Evolutionary conservation across 2,888 invertebrate genomes (phyloP), one percentile per base, ranked within the genome.

Genomic region (Luperina testacea): DNA sequence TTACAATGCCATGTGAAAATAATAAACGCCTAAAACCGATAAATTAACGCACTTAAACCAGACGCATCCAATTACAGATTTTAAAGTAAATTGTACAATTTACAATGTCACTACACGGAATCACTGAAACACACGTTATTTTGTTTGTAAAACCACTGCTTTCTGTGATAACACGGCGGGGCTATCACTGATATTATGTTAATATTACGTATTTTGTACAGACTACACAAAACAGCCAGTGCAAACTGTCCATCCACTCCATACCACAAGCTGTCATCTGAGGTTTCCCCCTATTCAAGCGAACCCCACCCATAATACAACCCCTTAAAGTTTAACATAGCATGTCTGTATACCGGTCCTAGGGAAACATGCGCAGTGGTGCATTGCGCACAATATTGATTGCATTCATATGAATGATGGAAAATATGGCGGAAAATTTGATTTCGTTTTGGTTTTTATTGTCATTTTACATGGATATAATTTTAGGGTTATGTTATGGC

Each of bases 321-420:
- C 0, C 0, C 0, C 7, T 84, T 86, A 93, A 87, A 85, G 91
- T 83, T 73, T 74, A 86, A 79, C 86, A 82, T 94, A 13, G 78
- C 68, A 20, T 89, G 81, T 38, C 65, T 27, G n/a, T 6, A 15
- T 27, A 53, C 61, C 75, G 72, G 75, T 90, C 85, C 90, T 91
- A 92, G 93, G 90, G 92, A 94, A 95, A 95, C 95, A 94, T 97
- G 96, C 96, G 96, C 96, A 94, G 90, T 96, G 94, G 92, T 95
- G 94, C 94, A 95, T 92, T 95, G 96, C 96, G 96, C 96, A 97
- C 87, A 90, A 93, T 96, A 96, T 96, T 95, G 96, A 96, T 96
- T 95, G 92, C 93, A 94, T 93, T 95, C 94, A 95, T 93, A 93
- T 94, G 95, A 94, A 94, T 90, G 92, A 90, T 91, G 88, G 91